Conservation (phyloP, 2,797 vertebrate genomes). For the Malacoraja senta region DNA sequence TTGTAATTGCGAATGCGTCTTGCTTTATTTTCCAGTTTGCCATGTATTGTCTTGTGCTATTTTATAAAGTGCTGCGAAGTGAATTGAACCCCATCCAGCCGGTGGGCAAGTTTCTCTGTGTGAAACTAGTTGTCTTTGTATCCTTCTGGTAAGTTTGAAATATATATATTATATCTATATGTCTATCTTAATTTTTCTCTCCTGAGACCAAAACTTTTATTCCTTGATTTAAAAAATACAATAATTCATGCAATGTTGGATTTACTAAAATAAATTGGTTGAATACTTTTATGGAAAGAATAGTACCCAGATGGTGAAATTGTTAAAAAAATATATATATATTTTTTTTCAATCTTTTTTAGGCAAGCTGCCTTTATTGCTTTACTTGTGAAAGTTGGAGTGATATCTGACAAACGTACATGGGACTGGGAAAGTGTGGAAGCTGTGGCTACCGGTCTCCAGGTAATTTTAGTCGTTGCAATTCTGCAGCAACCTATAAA, state of each 20-base stretch:
- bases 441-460: conserved; percentile 90
- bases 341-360: conserved; percentile 41
- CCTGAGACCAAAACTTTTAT: too few relatives aligned
- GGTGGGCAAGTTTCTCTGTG: conserved; percentile 92
- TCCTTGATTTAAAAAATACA: too few relatives aligned
- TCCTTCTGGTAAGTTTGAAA: conserved; percentile 82
- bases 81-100: conserved; percentile 87
- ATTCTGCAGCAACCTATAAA: neutral
- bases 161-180: neutral
- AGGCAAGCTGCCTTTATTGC: conserved; percentile 96
- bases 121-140: conserved; percentile 95
- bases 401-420: conserved; percentile 80
- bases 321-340: neutral
- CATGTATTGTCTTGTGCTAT: conserved; percentile 95
- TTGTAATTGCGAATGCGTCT: neutral
- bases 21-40: conserved; percentile 72
- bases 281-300: too few relatives aligned
- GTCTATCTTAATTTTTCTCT: too few relatives aligned
- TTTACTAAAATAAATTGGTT: too few relatives aligned
- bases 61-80: conserved; percentile 85
- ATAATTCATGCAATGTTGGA: too few relatives aligned
- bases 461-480: conserved; percentile 58
- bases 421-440: conserved; percentile 96
- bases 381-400: conserved; percentile 85
- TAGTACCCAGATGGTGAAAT: too few relatives aligned